These are phyloP conservation scores for Tiliqua scincoides DNA, from an alignment of 2,113 vertebrate genomes.

Conservation along the genomic window DNA sequence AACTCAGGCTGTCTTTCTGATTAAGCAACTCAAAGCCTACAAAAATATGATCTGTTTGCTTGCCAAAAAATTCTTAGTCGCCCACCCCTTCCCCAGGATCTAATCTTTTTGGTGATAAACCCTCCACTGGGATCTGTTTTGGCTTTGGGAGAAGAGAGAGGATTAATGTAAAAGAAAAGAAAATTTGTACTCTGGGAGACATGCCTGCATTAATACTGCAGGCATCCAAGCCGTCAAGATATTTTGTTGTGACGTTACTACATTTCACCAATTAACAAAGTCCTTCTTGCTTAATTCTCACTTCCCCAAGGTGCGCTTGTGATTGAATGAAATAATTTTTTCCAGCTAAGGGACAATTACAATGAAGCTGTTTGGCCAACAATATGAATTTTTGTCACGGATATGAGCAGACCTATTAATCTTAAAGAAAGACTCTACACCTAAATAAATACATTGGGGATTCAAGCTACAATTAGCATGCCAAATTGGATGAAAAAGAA, in stretches of 20 bases:
- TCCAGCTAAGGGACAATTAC: background rate
- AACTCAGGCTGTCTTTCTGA: background rate
- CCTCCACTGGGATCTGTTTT: background rate
- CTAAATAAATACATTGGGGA: background rate
- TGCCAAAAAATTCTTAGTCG: background rate
- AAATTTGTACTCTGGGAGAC: constrained; percentile 20
- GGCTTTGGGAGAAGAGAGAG: constrained; percentile 18
- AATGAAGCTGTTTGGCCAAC: constrained; percentile 9
- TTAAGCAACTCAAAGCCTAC: constrained; percentile 18
- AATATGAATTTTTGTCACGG: background rate
- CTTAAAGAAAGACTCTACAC: too few relatives aligned
- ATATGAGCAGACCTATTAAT: background rate
- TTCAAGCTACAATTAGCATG: background rate
- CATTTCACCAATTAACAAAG: constrained; percentile 30
- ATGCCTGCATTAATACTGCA: constrained; percentile 46
- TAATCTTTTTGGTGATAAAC: constrained; percentile 27
- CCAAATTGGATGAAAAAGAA: background rate
- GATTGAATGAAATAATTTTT: constrained; percentile 16
- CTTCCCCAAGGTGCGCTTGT: constrained; percentile 18
- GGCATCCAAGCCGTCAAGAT: constrained; percentile 28
- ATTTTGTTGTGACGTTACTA: constrained; percentile 12
- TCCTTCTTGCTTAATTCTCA: constrained; percentile 29
- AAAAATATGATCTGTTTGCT: background rate
- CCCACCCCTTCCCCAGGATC: background rate
- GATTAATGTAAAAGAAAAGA: background rate